Conservation (phyloP, 2,888 invertebrate species). For the Eupithecia pulchellata region DNA sequence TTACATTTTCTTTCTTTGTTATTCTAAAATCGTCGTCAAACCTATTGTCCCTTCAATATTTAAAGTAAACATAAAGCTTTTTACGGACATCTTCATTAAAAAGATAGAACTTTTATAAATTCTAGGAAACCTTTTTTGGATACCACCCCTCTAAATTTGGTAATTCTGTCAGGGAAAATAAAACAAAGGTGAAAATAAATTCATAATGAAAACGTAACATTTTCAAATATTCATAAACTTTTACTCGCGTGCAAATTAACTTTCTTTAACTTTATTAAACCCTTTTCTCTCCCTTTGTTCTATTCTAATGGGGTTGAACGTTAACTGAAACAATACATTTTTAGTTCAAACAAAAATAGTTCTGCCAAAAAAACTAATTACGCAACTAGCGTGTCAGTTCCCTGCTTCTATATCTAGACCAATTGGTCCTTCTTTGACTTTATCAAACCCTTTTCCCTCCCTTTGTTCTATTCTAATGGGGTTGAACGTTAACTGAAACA, state of each 20-base stretch:
- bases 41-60: conserved; percentile 3
- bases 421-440: conserved; percentile 1
- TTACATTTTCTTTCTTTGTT: conserved; percentile 10
- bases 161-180: conserved; percentile 20
- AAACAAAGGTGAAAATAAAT: conserved; percentile 17
- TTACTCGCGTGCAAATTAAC: conserved; percentile 6
- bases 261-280: conserved; percentile 9
- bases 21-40: conserved; percentile 1
- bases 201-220: conserved; percentile 18
- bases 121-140: not conserved
- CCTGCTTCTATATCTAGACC: not conserved
- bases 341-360: not conserved
- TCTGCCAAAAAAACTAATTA: conserved; percentile 1
- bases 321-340: not conserved
- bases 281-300: conserved; percentile 7
- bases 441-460: conserved; percentile 2
- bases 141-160: conserved; percentile 4
- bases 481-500: not conserved
- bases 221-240: conserved; percentile 11
- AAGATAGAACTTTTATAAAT: conserved; percentile 7
- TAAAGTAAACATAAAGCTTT: not conserved
- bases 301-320: not conserved
- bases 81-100: conserved; percentile 4
- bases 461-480: conserved; percentile 5
- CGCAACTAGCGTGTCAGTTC: not conserved